Base-by-base conservation (phyloP, 35 echinoderm and acorn worm genomes). In the Strongylocentrotus purpuratus region DNA sequence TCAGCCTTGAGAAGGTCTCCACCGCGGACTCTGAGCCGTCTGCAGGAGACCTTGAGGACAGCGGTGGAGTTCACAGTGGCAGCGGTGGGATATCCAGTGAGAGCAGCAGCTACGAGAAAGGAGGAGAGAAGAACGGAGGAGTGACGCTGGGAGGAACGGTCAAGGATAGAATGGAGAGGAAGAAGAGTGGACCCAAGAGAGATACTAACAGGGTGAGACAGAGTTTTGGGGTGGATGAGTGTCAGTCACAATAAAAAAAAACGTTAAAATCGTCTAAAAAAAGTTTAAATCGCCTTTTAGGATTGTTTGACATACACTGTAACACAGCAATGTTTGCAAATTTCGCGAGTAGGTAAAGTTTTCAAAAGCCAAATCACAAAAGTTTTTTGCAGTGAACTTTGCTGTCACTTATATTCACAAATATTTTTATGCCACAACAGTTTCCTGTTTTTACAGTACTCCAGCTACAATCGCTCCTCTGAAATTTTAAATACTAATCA, bases 151-250 rank as follows among this genome's bases (percentile, higher is more conserved):
- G 32, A 20, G 94, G 59, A 45, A 45, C 78, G 47, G 41, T 94
- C 17, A 94, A 97, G 33, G 91, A 88, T 28, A 94, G 91, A 5
- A 93, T 95, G 90, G 94, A 96, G 17, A 61, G 88, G 33, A 97
- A 96, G 58, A 98, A 98, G 92, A 95, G 94, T 48, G 97, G 48
- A 46, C 47, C 94, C 46, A 98, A 98, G 88, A 60, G 33, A 52
- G 90, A 94, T 55, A 95, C 96, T 61, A 96, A 98, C 35, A 98
- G 96, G 96, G 97, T 98, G 95, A 96, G 97, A 61, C 95, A 98
- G 61, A 96, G 95, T 60, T 93, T 95, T 85, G 94, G 95, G 15
- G 94, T 92, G 41, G 97, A 97, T 59, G 94, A 96, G 50, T 97
- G 97, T 93, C 91, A 93, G 46, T 46, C 94, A 50, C 91, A 93